These are phyloP conservation scores for Fistularia commersonii DNA, from an alignment of 2,797 vertebrate genomes.

Conservation along the genomic window DNA sequence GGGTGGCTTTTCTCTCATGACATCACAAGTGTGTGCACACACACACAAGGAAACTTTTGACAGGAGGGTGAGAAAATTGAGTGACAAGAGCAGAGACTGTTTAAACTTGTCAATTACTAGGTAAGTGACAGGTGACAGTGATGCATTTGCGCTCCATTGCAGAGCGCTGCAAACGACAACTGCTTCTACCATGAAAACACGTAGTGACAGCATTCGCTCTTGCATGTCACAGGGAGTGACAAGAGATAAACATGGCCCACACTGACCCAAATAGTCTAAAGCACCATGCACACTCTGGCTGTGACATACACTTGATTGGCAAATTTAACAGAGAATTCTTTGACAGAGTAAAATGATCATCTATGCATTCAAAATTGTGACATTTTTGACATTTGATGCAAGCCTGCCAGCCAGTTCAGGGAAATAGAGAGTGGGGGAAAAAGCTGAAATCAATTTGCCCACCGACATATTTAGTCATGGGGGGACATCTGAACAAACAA, in stretches of 20 bases:
- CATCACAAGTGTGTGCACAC: constrained; percentile 11
- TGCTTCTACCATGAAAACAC: constrained; percentile 22
- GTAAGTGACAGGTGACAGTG: constrained; percentile 24
- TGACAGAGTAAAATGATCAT: too few species aligned
- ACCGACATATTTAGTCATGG: constrained; percentile 52
- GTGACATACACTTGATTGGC: too few species aligned
- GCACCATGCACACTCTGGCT: neutral
- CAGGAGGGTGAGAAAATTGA: constrained; percentile 18
- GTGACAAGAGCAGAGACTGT: constrained; percentile 17
- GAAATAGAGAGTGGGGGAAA: neutral
- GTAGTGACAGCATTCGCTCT: neutral
- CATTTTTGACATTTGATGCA: constrained; percentile 6
- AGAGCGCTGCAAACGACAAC: constrained; percentile 23
- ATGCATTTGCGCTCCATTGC: neutral
- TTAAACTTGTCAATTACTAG: constrained; percentile 14
- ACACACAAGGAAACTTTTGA: constrained; percentile 10
- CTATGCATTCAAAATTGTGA: constrained; percentile 3
- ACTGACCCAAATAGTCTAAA: neutral
- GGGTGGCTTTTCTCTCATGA: constrained; percentile 19
- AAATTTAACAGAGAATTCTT: too few species aligned
- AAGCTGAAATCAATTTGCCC: constrained; percentile 47
- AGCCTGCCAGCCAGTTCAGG: too few species aligned
- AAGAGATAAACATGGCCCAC: constrained; percentile 10
- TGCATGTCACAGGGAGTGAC: neutral
- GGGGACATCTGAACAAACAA: constrained; percentile 55